A percentile compares a stretch with the other conserved stretches of the same genome.
These are phyloP conservation scores for Sitodiplosis mosellana DNA, from an alignment of 1,140 invertebrate genomes.

Conservation along the genomic window DNA sequence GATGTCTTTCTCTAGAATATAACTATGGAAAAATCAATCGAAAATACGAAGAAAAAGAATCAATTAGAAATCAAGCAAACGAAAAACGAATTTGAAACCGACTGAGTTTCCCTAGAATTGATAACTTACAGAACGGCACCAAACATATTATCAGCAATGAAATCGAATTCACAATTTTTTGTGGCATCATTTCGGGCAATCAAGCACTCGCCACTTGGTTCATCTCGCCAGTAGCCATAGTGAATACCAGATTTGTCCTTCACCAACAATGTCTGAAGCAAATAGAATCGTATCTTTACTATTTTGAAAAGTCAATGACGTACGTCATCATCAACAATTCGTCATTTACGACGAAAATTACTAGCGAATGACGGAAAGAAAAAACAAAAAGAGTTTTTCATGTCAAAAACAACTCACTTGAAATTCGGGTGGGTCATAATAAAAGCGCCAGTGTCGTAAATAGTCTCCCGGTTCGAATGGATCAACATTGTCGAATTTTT, in stretches of 20 bases:
- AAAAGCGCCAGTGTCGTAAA: conserved; percentile 75
- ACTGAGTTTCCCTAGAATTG: too few species aligned
- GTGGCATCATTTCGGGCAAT: conserved; percentile 53
- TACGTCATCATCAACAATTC: too few species aligned
- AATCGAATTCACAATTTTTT: conserved; percentile 44
- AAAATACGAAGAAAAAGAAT: conserved; percentile 2
- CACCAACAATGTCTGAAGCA: conserved; percentile 45
- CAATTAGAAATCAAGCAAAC: not conserved
- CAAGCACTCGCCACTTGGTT: conserved; percentile 51
- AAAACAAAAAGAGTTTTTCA: too few species aligned
- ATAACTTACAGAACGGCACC: conserved; percentile 54
- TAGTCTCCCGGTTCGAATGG: conserved; percentile 38
- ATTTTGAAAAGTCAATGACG: too few species aligned
- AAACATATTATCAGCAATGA: conserved; percentile 70
- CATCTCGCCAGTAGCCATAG: conserved; percentile 79
- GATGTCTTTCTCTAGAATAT: conserved; percentile 39
- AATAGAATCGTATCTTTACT: too few species aligned
- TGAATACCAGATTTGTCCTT: conserved; percentile 52
- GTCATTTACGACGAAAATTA: too few species aligned
- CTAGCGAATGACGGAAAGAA: too few species aligned
- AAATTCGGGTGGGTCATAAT: conserved; percentile 87
- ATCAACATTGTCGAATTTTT: conserved; percentile 36
- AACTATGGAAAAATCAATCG: conserved; percentile 26
- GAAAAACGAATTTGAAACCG: too few species aligned
- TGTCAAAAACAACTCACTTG: conserved; percentile 34